Evolutionary conservation across 2,888 invertebrate species (phyloP), one percentile per base, ranked within the genome.

Genomic region (Ctena decussata): DNA sequence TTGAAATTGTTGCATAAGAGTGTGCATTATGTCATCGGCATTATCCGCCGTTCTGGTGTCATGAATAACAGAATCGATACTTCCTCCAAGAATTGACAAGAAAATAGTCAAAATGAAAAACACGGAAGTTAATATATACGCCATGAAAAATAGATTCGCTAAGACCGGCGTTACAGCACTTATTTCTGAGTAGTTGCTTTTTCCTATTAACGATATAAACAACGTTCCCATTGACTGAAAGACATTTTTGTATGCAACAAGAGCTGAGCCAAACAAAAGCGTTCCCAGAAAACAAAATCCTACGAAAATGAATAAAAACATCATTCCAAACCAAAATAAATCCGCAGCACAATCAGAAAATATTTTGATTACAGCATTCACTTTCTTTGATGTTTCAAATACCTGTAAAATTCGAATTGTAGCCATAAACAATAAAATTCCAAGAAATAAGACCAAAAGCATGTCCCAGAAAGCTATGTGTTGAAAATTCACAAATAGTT

Each of bases 391-490:
- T 53, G 90, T 91, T 11, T 90, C 91, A 70, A 93, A 82, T 8
- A 92, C 86, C 41, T 92, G 90, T 8, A 93, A 77, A 21, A 94
- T 72, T 41, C 93, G 80, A 35, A 93, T 35, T 0, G 91, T 92
- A 8, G 88, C 86, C 46, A 94, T 79, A 72, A 91, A 92, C 5
- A 90, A 81, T 8, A 93, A 82, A 21, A 89, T 76, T 0, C 81
- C 90, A 11, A 93, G 71, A 11, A 90, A 70, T 27, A 85, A 24
- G 1, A 90, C 82, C 8, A 92, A 83, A 11, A 89, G 60, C n/a
- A 84, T 85, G 75, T 93, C 93, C 93, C 91, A 93, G 0, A 92
- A 73, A 15, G 88, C 84, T 57, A 91, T 86, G 77, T 91, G 91
- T 21, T 84, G 83, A 57, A 91, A 90, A 60, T 90, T 90, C 0